A percentile compares a stretch with the other conserved stretches of the same genome.
phyloP scores from a whole-genome alignment of 2,113 vertebrate species.

The Lichenostomus cassidix region DNA sequence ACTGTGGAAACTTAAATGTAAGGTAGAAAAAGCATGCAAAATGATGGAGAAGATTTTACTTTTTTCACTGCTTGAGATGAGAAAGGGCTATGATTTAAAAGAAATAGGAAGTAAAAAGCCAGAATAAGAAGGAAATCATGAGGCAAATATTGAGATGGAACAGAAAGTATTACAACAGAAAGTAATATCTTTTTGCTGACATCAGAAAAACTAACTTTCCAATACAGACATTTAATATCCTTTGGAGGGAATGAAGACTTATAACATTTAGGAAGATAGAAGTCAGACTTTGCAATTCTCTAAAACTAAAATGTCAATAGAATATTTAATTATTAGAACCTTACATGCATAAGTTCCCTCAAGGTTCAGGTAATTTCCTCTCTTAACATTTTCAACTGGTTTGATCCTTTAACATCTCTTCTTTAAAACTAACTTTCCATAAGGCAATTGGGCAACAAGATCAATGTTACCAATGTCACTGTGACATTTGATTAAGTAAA shows the following conservation, averaged over 20 bases:
- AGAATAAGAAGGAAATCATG: not conserved
- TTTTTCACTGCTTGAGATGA: not conserved
- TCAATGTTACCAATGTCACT: conserved; percentile 27
- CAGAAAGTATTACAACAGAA: not conserved
- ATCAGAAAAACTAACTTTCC: not conserved
- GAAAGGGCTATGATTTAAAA: not conserved
- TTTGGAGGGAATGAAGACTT: not conserved
- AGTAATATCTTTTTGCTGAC: not conserved
- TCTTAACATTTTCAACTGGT: not conserved
- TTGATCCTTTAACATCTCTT: conserved; percentile 2
- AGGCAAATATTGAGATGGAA: not conserved
- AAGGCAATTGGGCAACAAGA: not conserved
- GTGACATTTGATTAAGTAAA: conserved; percentile 36
- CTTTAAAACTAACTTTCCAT: not conserved
- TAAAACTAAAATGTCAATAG: not conserved
- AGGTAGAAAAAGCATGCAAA: not conserved
- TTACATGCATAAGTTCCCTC: not conserved
- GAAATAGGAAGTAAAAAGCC: not conserved
- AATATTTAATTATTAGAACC: not conserved
- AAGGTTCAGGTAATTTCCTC: not conserved
- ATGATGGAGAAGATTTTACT: not conserved
- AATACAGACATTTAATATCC: not conserved
- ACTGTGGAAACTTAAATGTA: not conserved
- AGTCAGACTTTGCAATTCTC: not conserved
- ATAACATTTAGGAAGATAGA: not conserved